Evolutionary conservation across 2,797 vertebrate genomes (phyloP).

Genomic region (Chelon labrosus): DNA sequence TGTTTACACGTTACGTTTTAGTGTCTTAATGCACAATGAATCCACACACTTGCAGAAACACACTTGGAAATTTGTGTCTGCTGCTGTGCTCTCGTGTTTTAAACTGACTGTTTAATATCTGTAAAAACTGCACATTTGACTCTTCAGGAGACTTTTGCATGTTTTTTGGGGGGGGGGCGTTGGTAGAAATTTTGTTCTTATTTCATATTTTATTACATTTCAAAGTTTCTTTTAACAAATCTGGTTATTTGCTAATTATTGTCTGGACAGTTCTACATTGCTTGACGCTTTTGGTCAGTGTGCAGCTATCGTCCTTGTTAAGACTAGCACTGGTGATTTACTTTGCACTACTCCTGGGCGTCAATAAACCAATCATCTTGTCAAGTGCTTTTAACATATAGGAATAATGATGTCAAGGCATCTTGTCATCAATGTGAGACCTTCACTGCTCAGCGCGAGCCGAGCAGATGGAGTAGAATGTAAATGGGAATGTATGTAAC

Average conservation of each 20-base stretch:
- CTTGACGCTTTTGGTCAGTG: too few species aligned
- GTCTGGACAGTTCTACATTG: too few species aligned
- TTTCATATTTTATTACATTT: not conserved
- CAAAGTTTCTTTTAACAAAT: too few species aligned
- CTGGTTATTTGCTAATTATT: not conserved
- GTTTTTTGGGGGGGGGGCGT: not conserved
- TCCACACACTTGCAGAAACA: not conserved
- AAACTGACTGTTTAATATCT: not conserved
- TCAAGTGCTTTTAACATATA: constrained; percentile 8
- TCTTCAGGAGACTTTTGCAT: not conserved
- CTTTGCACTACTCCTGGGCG: not conserved
- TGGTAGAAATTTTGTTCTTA: not conserved
- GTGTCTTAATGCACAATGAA: constrained; percentile 31
- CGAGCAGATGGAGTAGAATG: constrained; percentile 40
- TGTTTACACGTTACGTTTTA: constrained; percentile 29
- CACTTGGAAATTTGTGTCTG: not conserved
- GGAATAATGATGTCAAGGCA: not conserved
- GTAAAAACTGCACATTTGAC: too few species aligned
- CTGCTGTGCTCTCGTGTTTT: not conserved
- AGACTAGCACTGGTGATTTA: not conserved
- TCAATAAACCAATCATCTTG: not conserved
- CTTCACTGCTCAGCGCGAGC: constrained; percentile 1
- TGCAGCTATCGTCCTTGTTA: too few species aligned
- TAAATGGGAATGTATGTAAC: constrained; percentile 32
- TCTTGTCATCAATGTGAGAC: not conserved